Base-by-base conservation (phyloP, 2,113 vertebrate genomes). In the Toxotes jaculatrix region DNA sequence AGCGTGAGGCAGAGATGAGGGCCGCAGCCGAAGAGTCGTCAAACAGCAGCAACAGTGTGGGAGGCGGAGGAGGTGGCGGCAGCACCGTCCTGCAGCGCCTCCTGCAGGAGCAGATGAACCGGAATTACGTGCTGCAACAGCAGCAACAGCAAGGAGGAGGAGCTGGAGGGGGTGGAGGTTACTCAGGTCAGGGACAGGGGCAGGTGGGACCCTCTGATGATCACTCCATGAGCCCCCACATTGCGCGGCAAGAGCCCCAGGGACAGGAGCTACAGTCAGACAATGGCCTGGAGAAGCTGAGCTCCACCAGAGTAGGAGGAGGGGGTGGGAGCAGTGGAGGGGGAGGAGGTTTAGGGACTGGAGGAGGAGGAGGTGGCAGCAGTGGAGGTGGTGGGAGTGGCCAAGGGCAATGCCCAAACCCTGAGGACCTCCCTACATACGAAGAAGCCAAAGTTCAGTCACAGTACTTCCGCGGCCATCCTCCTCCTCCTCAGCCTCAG, bases 361-460 rank as follows among this genome's bases (percentile, higher is more conserved):
- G 74, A 64, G 79, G 62, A 36, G 89, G 83, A 60, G 79, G 62
- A 31, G 89, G 83, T 32, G 45, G 65, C 93, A 96, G 66, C 10
- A 87, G 80, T 93, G 95, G 97, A 91, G 89, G 96, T 91, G 95
- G 94, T 92, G 70, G 95, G 85, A 81, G 92, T 80, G 0, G 88
- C 90, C 76, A 89, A 17, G 91, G 89, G 7, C 93, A 92, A 60
- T 96, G 96, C 63, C 96, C 91, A 23, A 97, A 95, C 92, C 95
- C 96, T 0, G 98, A 99, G 89, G 98, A 99, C 85, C 96, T 99
- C 36, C 98, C 98, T 0, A 97, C 97, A 7, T 99, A 99, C 0
- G 98, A 99, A 91, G 98, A 99, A 91, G 98, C 98, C 88, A 99
- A 99, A 93, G 98, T 99, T 12, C 98, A 99, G 94, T 99, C 98